A percentile compares a stretch with the other conserved stretches of the same genome.
These are phyloP conservation scores for Shinisaurus crocodilurus DNA, from an alignment of 2,113 vertebrate genomes.

Conservation along the genomic window DNA sequence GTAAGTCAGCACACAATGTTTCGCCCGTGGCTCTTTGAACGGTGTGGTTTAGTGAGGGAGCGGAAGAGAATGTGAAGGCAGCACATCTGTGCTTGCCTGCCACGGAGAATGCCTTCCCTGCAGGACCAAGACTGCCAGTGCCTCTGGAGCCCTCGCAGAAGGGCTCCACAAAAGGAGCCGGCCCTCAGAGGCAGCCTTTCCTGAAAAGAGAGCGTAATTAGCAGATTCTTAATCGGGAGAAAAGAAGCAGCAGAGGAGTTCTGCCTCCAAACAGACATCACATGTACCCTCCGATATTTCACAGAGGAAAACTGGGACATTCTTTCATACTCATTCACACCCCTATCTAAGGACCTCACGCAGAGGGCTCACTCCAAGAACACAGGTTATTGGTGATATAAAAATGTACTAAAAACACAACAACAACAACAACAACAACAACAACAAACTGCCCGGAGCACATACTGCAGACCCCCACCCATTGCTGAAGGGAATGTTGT, in stretches of 20 bases:
- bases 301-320: background rate
- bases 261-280: constrained; percentile 20
- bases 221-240: constrained; percentile 71
- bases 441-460: background rate
- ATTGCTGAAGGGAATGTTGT: background rate
- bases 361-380: background rate
- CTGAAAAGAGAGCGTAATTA: constrained; percentile 68
- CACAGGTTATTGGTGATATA: too few species aligned
- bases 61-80: too few species aligned
- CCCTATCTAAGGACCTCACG: background rate
- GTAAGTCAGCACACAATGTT: background rate
- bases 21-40: constrained; percentile 19
- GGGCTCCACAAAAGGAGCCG: constrained; percentile 43
- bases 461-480: background rate
- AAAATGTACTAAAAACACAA: too few species aligned
- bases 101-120: background rate
- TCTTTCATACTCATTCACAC: background rate
- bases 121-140: background rate
- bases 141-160: constrained; percentile 34
- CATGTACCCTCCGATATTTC: background rate
- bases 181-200: constrained; percentile 33
- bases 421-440: too few species aligned
- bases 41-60: background rate
- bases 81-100: background rate
- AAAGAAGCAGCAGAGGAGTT: constrained; percentile 29